Evolutionary conservation across 2,797 vertebrate genomes (phyloP).

Genomic region (Pseudochirops cupreus): DNA sequence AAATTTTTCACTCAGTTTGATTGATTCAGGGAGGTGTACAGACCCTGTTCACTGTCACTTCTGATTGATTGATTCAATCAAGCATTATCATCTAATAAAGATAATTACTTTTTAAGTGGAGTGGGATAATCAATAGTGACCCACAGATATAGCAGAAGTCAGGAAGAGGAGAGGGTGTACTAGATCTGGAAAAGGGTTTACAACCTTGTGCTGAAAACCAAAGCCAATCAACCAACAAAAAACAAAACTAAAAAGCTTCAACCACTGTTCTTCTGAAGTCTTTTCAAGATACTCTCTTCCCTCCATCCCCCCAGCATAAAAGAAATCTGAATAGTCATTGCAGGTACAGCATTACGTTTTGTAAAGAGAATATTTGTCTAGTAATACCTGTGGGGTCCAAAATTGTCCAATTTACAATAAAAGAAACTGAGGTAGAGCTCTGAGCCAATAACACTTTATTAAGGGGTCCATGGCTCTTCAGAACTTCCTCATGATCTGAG

Average conservation of each 20-base stretch:
- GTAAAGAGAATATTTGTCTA: background rate
- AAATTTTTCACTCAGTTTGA: background rate
- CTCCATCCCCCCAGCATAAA: background rate
- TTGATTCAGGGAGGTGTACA: background rate
- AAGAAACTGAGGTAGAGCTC: background rate
- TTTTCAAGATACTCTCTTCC: background rate
- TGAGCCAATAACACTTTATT: background rate
- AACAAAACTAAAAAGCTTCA: background rate
- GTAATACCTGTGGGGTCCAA: background rate
- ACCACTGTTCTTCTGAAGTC: background rate
- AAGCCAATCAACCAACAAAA: background rate
- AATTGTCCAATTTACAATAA: background rate
- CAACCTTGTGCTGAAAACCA: background rate
- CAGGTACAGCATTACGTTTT: background rate
- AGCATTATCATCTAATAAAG: background rate
- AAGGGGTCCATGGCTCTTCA: background rate
- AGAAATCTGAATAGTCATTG: background rate
- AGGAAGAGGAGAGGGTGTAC: background rate
- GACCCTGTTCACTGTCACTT: background rate
- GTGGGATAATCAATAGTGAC: background rate
- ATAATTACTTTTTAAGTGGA: background rate
- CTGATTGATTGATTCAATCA: constrained; percentile 5
- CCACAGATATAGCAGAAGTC: background rate
- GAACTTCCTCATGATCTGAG: background rate
- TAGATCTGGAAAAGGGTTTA: background rate